These are phyloP conservation scores for Stercorarius parasiticus DNA, from an alignment of 2,113 vertebrate genomes.

Conservation along the genomic window DNA sequence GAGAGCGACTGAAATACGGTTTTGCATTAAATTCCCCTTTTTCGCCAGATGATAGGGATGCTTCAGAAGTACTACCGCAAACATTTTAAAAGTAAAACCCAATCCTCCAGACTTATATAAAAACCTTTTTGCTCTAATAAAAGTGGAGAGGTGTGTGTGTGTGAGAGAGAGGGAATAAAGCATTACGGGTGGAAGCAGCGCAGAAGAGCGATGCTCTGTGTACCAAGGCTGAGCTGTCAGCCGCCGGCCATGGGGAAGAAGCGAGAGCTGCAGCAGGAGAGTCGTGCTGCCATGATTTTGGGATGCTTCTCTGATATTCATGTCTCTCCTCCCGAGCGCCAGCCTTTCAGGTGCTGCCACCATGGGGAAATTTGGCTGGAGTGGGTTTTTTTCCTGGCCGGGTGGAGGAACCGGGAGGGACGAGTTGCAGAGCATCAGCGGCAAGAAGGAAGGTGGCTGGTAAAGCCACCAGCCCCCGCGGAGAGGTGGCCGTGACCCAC, in stretches of 20 bases:
- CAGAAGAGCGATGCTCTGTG: not conserved
- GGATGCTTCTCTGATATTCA: accelerated
- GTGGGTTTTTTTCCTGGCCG: not conserved
- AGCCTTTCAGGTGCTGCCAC: not conserved
- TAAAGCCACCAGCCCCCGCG: not conserved
- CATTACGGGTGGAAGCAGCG: not conserved
- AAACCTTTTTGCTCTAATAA: constrained; percentile 15
- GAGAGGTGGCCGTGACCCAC: accelerated
- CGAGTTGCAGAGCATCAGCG: not conserved
- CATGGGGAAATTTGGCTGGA: not conserved
- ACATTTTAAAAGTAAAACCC: constrained; percentile 1
- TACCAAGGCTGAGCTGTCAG: not conserved
- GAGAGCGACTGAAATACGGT: not conserved
- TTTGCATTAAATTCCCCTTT: constrained; percentile 47
- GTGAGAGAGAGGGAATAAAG: not conserved
- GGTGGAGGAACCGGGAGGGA: not conserved
- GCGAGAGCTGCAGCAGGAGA: not conserved
- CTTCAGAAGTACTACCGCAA: constrained; percentile 14
- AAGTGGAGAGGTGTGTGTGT: not conserved
- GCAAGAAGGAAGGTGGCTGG: not conserved
- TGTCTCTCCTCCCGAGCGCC: accelerated
- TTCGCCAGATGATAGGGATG: constrained; percentile 12
- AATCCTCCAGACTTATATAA: not conserved
- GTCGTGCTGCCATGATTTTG: not conserved
- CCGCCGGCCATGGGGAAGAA: not conserved